Evolutionary conservation across 2,888 invertebrate genomes (phyloP).

Genomic region (Heliconius cydno): DNA sequence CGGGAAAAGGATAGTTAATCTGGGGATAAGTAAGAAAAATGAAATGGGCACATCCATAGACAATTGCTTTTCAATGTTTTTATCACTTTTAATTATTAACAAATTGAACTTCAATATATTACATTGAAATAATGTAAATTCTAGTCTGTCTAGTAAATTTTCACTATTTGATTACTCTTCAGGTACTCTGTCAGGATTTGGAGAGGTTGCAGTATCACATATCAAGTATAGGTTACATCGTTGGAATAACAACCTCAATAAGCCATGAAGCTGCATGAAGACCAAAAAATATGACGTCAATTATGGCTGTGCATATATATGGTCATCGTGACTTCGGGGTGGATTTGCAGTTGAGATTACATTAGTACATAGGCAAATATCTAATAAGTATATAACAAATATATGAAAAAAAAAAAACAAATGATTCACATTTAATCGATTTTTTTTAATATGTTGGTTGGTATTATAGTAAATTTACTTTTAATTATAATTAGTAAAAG

Average conservation of each 20-base stretch:
- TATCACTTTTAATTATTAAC: not conserved
- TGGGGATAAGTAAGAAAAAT: slow-evolving; percentile 17
- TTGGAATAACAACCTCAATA: not conserved
- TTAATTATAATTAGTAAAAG: not conserved
- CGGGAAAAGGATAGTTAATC: slow-evolving; percentile 10
- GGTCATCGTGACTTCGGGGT: not conserved
- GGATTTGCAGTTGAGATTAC: too few relatives aligned
- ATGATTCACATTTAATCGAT: too few relatives aligned
- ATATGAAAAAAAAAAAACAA: too few relatives aligned
- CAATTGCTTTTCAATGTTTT: not conserved
- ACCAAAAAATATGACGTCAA: not conserved
- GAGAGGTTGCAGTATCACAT: not conserved
- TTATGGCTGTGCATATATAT: not conserved
- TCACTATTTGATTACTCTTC: not conserved
- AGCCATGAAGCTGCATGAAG: not conserved
- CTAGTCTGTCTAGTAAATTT: too few relatives aligned
- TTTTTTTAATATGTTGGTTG: too few relatives aligned
- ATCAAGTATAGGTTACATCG: too few relatives aligned
- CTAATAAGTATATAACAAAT: too few relatives aligned
- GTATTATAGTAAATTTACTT: too few relatives aligned
- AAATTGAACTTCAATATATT: not conserved
- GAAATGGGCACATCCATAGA: not conserved
- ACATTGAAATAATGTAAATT: not conserved
- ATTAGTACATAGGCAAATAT: too few relatives aligned
- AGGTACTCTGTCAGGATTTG: too few relatives aligned